Evolutionary conservation across 2,888 invertebrate species (phyloP), one percentile per base, ranked within the genome.

Genomic region (Idaea dimidiata): DNA sequence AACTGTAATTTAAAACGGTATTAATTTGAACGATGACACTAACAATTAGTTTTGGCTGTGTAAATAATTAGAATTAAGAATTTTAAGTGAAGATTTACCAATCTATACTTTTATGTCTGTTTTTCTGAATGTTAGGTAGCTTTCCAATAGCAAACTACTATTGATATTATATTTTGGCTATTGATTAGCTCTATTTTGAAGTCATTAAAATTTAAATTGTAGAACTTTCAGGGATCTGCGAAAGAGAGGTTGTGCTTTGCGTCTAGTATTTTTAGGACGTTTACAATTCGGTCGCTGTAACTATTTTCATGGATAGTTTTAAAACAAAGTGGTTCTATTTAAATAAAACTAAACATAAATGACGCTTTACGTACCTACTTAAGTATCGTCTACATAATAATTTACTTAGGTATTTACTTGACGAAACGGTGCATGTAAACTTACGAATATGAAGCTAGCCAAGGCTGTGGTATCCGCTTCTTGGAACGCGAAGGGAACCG

Each of bases 401-500:
- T 24, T 24, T 1, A 43, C 43, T 54, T 57, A 24, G n/a, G 32
- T 16, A 33, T 10, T 43, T 43, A 33, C 33, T 43, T 43, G 43
- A 43, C 14, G 43, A 43, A 43, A 24, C 24, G 24, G 24, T 24
- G 24, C 24, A 24, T 24, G 24, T 24, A 24, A 24, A 24, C 24
- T 24, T 24, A 24, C 24, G 24, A 24, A 65, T 64, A 67, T 71
- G 61, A 63, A 70, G 57, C 58, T 62, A 58, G 65, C 70, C 72
- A 75, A 74, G 72, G 72, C 65, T 74, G 66, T 59, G 69, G 72
- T 73, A 73, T 72, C 76, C 76, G 78, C 72, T 77, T 74, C 61
- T 73, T 76, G 80, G 79, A 82, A 82, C 80, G 80, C 73, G 74
- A 62, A 59, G 62, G 62, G 61, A 62, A 78, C 83, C 79, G 84